A percentile compares a stretch with the other conserved stretches of the same genome.
Conservation (phyloP, 2,797 vertebrate genomes). For the Anguilla obscura region DNA sequence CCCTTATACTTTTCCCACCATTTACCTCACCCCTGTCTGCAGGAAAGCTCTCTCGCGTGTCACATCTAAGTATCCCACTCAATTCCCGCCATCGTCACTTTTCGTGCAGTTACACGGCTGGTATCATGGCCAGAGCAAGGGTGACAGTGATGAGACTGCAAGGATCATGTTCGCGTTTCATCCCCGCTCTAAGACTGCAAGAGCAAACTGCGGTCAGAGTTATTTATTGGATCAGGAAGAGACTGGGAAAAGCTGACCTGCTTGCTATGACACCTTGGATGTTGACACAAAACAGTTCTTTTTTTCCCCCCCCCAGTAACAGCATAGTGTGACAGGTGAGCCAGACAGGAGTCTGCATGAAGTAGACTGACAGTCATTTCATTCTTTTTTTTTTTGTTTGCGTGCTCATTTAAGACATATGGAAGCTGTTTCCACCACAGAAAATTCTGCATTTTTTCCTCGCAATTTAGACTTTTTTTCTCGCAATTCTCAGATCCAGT, state of each 20-base stretch:
- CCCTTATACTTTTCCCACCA: not conserved
- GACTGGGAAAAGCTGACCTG: not conserved
- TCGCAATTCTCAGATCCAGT: too few species aligned
- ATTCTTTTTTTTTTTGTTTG: not conserved
- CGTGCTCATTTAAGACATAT: not conserved
- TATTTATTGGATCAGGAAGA: not conserved
- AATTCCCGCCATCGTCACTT: not conserved
- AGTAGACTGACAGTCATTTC: conserved; percentile 3
- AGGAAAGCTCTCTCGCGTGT: not conserved
- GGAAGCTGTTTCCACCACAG: too few species aligned
- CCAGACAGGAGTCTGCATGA: not conserved
- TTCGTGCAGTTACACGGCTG: not conserved
- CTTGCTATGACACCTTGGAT: not conserved
- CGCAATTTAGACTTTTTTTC: too few species aligned
- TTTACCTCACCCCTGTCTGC: not conserved
- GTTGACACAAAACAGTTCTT: not conserved
- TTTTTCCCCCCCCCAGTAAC: not conserved
- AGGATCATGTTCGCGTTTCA: conserved; percentile 5
- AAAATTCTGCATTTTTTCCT: too few species aligned
- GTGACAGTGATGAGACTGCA: not conserved
- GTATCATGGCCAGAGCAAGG: not conserved
- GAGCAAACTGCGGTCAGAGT: not conserved
- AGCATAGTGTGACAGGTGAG: conserved; percentile 20
- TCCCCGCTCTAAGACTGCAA: not conserved
- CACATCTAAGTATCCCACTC: conserved; percentile 20